These are phyloP conservation scores for western clawed frog (Xenopus tropicalis) DNA, from an alignment of 2,113 vertebrate species.

Conservation along the genomic window UCB_Xtro_10.0 CM004444.2:127148001-127148500, in stretches of 20 bases:
- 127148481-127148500: conserved; percentile 54
- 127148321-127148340: not conserved
- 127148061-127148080: not conserved
- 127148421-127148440: conserved; percentile 68
- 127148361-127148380: not conserved
- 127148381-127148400: not conserved
- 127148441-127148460: conserved; percentile 49
- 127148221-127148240: conserved; percentile 50
- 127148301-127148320: conserved; percentile 53
- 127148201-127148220: conserved; percentile 30
- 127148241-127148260: conserved; percentile 65
- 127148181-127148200: not conserved
- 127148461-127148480: not conserved
- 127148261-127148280: conserved; percentile 53
- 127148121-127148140: too few species aligned
- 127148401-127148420: conserved; percentile 48
- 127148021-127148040: not conserved
- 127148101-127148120: too few species aligned
- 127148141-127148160: not conserved
- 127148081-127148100: not conserved
- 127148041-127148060: not conserved
- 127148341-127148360: not conserved
- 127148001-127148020: not conserved
- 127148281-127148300: conserved; percentile 56
- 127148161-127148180: conserved; percentile 15